Percentiles rank a stretch among this genome's conserved stretches.
Conservation (phyloP, 2,797 vertebrate species). For the Sorex maritimensis region DNA sequence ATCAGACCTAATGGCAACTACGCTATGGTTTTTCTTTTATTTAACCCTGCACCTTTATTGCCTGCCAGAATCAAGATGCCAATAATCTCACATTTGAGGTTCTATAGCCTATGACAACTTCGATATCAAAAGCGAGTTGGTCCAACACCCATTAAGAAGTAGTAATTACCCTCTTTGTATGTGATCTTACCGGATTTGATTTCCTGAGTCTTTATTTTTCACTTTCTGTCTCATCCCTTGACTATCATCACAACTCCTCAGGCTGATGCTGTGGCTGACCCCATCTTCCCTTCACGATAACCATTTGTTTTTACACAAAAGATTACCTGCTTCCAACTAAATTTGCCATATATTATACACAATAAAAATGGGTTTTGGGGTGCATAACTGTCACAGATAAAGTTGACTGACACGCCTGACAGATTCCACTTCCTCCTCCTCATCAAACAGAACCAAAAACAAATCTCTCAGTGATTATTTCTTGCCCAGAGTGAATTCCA, state of each 20-base stretch:
- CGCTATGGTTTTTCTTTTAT: not conserved
- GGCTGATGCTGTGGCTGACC: not conserved
- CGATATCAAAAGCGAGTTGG: not conserved
- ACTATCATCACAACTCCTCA: not conserved
- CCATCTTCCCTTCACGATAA: not conserved
- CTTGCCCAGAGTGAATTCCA: conserved; percentile 65
- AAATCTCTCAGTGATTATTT: conserved; percentile 78
- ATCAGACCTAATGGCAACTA: not conserved
- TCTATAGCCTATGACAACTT: not conserved
- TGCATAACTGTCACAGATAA: not conserved
- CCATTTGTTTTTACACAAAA: not conserved
- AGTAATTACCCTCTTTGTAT: not conserved
- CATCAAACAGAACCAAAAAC: conserved; percentile 32
- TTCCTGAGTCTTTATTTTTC: not conserved
- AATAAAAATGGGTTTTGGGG: not conserved
- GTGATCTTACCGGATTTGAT: not conserved
- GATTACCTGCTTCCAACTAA: conserved; percentile 15
- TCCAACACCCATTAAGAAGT: not conserved
- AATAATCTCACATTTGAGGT: not conserved
- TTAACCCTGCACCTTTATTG: not conserved
- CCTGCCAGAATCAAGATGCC: not conserved
- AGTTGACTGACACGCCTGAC: not conserved
- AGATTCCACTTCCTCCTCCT: not conserved
- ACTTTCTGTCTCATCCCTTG: not conserved
- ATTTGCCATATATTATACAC: not conserved